phyloP scores from a whole-genome alignment of 1,140 invertebrate species.

The Acromyrmex heyeri region DNA sequence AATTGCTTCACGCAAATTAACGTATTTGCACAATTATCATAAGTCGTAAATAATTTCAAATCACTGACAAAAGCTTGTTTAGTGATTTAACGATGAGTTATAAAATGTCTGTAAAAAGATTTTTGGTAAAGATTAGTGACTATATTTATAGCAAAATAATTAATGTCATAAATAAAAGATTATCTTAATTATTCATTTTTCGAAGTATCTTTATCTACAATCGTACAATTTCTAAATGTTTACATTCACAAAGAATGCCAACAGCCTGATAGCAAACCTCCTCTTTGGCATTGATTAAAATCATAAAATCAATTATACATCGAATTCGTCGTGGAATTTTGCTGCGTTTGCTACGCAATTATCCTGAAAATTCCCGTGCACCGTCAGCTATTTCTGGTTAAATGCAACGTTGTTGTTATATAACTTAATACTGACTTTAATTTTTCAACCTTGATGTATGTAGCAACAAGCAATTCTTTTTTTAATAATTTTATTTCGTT shows the following conservation, averaged over 20 bases:
- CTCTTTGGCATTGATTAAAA: conserved; percentile 22
- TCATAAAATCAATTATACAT: conserved; percentile 26
- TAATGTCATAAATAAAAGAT: conserved; percentile 16
- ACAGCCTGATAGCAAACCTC: neutral
- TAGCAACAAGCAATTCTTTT: conserved; percentile 21
- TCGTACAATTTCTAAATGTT: conserved; percentile 8
- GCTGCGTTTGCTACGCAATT: conserved; percentile 16
- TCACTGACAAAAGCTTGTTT: neutral
- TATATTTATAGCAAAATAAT: neutral
- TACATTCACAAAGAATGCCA: neutral
- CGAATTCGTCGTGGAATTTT: conserved; percentile 37
- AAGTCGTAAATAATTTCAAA: neutral
- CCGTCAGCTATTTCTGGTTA: conserved; percentile 34
- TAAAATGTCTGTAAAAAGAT: neutral
- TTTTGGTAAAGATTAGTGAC: neutral
- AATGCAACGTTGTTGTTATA: conserved; percentile 34
- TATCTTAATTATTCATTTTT: neutral
- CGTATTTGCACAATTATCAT: neutral
- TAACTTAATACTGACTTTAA: conserved; percentile 50
- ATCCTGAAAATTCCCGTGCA: conserved; percentile 51
- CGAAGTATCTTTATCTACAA: conserved; percentile 5
- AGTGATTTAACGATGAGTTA: neutral
- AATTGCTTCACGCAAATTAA: neutral
- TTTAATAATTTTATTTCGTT: conserved; percentile 16
- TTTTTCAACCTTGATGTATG: conserved; percentile 24